A percentile compares a stretch with the other conserved stretches of the same genome.
phyloP scores from a whole-genome alignment of 2,113 vertebrate species.

The Zosterops lateralis region DNA sequence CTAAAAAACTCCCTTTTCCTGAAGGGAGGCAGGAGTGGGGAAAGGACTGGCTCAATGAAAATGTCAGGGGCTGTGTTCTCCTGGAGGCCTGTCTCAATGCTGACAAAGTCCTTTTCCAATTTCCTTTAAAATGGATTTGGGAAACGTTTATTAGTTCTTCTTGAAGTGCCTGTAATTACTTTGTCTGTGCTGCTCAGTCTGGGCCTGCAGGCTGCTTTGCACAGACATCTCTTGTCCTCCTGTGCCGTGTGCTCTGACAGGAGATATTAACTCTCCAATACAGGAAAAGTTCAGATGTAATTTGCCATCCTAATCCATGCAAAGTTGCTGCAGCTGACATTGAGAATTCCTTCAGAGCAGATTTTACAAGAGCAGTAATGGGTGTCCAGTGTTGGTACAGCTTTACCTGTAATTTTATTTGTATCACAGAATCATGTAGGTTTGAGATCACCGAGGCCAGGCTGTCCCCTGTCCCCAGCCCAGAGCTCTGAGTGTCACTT shows the following conservation, averaged over 20 bases:
- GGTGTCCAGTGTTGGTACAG: too few species aligned
- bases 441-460: fast-evolving
- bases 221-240: neutral
- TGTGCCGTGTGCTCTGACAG: neutral
- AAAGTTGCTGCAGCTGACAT: neutral
- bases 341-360: neutral
- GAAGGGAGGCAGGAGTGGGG: neutral
- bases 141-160: conserved; percentile 27
- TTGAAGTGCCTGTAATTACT: conserved; percentile 44
- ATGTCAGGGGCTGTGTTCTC: neutral
- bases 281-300: neutral
- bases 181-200: neutral
- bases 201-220: neutral
- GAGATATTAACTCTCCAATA: neutral
- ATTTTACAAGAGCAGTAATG: neutral
- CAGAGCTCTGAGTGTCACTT: fast-evolving
- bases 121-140: conserved; percentile 1
- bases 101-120: conserved; percentile 24
- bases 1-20: neutral
- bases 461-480: fast-evolving
- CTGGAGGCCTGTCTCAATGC: neutral
- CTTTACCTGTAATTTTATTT: neutral
- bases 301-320: neutral
- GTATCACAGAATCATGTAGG: neutral
- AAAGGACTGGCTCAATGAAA: neutral